A percentile compares a stretch with the other conserved stretches of the same genome.
phyloP scores from a whole-genome alignment of 1,140 invertebrate species.

The Drosophila mayri region DNA sequence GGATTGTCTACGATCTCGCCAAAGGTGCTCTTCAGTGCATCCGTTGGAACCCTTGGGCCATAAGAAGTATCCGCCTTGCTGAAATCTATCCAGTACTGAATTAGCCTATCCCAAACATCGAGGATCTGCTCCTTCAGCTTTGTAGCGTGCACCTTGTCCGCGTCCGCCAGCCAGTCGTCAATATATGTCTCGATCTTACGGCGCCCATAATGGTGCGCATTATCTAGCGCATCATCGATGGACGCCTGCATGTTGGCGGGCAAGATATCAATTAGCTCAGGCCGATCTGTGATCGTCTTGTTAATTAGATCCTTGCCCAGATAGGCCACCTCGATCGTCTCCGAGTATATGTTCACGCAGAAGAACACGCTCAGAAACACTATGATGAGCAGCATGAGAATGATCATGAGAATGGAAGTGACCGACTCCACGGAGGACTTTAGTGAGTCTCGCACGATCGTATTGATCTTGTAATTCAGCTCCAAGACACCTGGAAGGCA shows the following conservation, averaged over 20 bases:
- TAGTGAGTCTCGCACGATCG: slow-evolving; percentile 85
- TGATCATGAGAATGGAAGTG: slow-evolving; percentile 87
- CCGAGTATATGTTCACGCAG: slow-evolving; percentile 93
- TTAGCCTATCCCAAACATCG: slow-evolving; percentile 96
- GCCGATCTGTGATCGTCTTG: slow-evolving; percentile 94
- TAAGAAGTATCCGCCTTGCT: slow-evolving; percentile 85
- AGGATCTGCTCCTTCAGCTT: slow-evolving; percentile 96
- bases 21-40: slow-evolving; percentile 89
- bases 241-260: slow-evolving; percentile 90
- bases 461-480: slow-evolving; percentile 86
- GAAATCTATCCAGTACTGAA: slow-evolving; percentile 95
- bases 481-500: slow-evolving; percentile 87
- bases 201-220: slow-evolving; percentile 95
- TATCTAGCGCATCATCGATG: slow-evolving; percentile 94
- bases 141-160: slow-evolving; percentile 92
- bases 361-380: slow-evolving; percentile 84
- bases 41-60: slow-evolving; percentile 89
- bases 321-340: slow-evolving; percentile 96
- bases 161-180: slow-evolving; percentile 90
- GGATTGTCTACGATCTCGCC: slow-evolving; percentile 84
- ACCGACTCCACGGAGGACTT: slow-evolving; percentile 87
- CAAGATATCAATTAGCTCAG: slow-evolving; percentile 91
- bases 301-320: slow-evolving; percentile 95
- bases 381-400: slow-evolving; percentile 88
- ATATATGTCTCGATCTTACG: slow-evolving; percentile 83